A percentile compares a stretch with the other conserved stretches of the same genome.
phyloP scores from a whole-genome alignment of 2,797 vertebrate species.

The Nannoperca obscura region DNA sequence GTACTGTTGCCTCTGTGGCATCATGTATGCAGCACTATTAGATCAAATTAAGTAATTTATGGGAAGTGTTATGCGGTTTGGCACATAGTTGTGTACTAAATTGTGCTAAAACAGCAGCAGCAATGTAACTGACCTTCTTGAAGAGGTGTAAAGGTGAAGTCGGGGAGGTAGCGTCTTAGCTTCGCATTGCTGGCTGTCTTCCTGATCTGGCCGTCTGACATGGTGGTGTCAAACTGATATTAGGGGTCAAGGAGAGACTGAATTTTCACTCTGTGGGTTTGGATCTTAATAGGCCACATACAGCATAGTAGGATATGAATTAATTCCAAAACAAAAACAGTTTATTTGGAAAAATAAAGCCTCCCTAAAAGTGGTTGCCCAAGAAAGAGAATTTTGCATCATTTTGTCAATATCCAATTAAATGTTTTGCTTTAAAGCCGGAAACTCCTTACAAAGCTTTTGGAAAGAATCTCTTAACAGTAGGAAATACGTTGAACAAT shows the following conservation, averaged over 20 bases:
- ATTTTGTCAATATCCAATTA: background rate
- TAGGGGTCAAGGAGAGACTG: constrained; percentile 21
- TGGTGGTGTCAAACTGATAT: constrained; percentile 85
- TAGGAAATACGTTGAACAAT: background rate
- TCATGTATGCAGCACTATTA: background rate
- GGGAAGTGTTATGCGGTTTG: background rate
- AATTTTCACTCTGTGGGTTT: background rate
- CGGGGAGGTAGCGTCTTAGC: constrained; percentile 82
- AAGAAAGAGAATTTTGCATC: background rate
- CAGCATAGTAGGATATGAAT: background rate
- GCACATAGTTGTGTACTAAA: background rate
- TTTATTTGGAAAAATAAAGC: background rate
- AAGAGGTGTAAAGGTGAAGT: constrained; percentile 88
- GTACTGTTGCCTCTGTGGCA: background rate
- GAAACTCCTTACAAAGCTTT: background rate
- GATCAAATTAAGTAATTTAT: background rate
- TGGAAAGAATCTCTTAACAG: background rate
- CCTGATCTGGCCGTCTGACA: constrained; percentile 89
- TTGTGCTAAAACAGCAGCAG: background rate
- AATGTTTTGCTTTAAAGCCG: background rate
- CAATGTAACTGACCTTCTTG: constrained; percentile 78
- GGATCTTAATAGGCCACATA: background rate
- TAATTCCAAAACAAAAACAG: background rate
- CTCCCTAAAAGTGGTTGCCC: background rate
- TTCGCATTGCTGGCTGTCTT: constrained; percentile 90